Base-by-base conservation (phyloP, 1,140 invertebrate genomes). In the Saxidomus purpurata region DNA sequence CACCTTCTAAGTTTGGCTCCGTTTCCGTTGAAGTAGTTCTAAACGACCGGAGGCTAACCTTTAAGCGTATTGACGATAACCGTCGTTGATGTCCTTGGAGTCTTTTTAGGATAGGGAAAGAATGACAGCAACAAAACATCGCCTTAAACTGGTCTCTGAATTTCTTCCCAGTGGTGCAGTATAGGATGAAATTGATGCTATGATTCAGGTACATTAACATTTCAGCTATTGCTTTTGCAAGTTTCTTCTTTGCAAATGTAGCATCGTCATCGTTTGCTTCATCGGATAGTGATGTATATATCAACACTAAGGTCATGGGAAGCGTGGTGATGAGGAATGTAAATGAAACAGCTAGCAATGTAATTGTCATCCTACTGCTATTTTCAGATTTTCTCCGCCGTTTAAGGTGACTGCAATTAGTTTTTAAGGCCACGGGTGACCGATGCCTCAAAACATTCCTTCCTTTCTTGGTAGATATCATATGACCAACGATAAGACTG, bases 151-250 rank as follows among this genome's bases (percentile, higher is more conserved):
- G 91, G 22, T 91, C 90, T 40, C 95, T 81, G 90, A 96, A 96
- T 86, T 94, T 94, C 52, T 93, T 92, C 0, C 95, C 95, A 8
- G 93, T 94, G 31, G 93, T 94, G 84, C 94, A 95, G 91, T 96
- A 96, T 15, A 96, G 89, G 76, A 95, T 94, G 90, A 96, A 96
- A 88, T 96, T 96, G 17, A 94, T 93, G 15, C 94, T 94, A 86
- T 96, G 95, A 88, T 96, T 96, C 0, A 94, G 63, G 90, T 95
- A 96, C 93, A 95, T 95, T 0, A 95, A 90, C 34, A 95, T 67
- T 74, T 93, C 91, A 0, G 92, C 87, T 15, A 95, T 88, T 0
- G 94, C 93, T 38, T 85, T 52, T 9, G 90, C 89, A 22, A 95
- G 89, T 28, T 87, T 76, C 34, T 91, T 59, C 8, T 81, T 84